Base-by-base conservation (phyloP, 37 sponge, comb jelly and placozoan genomes). In the Beroe ovata region DNA sequence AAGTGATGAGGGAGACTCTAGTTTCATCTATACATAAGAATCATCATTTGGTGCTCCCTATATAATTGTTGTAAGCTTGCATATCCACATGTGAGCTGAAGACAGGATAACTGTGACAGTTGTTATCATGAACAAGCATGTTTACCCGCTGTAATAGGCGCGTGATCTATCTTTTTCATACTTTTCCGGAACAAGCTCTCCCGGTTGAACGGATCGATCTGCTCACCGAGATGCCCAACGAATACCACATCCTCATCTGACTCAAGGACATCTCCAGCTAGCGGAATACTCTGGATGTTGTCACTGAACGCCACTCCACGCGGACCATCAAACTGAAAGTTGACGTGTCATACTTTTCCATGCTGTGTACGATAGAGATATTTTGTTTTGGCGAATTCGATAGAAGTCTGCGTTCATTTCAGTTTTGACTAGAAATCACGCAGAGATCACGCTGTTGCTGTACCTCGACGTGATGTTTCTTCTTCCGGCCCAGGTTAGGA, bases 231-330 rank as follows among this genome's bases (percentile, higher is more conserved):
- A 4, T 77, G 42, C 19, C 84, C 84, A 3, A 77, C 84, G 41
- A 77, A 77, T 20, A 77, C 54, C 84, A 77, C 84, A 40, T 77
- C 84, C 28, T 77, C 84, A 19, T 77, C 84, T 1, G 84, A 77
- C 54, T 77, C 84, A 8, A 77, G 28, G 0, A 42, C 22, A 4
- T 77, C 84, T 3, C 42, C 54, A 14, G 54, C 84, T 25, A 21
- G 47, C 6, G 84, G 84, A 3, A 77, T 77, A 54, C 54, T 42
- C 84, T 77, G 84, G 35, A 77, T 42, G 22, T 77, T 26, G 18
- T 77, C 84, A 39, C 54, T 42, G 84, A 77, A 77, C 28, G 84
- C 84, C 8, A 77, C 84, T 2, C 84, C 84, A 11, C 84, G n/a
- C 8, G 28, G 16, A 8, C 84, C 54, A 29, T 77, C 84, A 20